Conservation (phyloP, 1,140 invertebrate genomes). For the Neotoxoptera formosana region DNA sequence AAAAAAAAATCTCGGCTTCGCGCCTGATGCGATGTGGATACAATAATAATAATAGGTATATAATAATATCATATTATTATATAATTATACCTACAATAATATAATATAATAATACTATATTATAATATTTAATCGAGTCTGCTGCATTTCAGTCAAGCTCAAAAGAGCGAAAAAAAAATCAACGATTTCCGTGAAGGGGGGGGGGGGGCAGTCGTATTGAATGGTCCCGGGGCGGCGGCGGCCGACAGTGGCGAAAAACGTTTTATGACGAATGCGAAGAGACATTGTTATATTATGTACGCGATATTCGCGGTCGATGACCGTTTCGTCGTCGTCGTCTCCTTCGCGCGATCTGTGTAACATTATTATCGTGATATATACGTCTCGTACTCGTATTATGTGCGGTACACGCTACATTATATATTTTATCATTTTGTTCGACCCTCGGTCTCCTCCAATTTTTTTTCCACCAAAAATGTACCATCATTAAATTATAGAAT, state of each 20-base stretch:
- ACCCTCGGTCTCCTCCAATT: neutral
- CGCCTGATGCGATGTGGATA: no score
- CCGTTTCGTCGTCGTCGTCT: slow-evolving; percentile 7
- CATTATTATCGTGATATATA: neutral
- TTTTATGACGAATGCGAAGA: slow-evolving; percentile 36
- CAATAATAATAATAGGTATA: no score
- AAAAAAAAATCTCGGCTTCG: no score
- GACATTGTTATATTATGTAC: slow-evolving; percentile 1
- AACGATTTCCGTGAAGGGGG: no score
- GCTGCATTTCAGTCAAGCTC: neutral
- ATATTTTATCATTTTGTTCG: neutral
- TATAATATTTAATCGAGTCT: neutral
- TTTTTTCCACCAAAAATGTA: neutral
- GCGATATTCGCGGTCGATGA: slow-evolving; percentile 38
- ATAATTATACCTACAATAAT: no score
- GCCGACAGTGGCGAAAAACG: neutral
- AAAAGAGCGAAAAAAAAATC: neutral
- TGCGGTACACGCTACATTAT: neutral
- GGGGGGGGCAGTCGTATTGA: neutral
- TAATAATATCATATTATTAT: no score
- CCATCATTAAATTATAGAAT: slow-evolving; percentile 10
- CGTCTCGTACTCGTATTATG: neutral
- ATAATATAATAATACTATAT: neutral
- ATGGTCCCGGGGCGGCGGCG: neutral
- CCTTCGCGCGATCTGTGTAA: neutral